Base-by-base conservation (phyloP, 2,113 vertebrate genomes). In the Calidris pugnax region DNA sequence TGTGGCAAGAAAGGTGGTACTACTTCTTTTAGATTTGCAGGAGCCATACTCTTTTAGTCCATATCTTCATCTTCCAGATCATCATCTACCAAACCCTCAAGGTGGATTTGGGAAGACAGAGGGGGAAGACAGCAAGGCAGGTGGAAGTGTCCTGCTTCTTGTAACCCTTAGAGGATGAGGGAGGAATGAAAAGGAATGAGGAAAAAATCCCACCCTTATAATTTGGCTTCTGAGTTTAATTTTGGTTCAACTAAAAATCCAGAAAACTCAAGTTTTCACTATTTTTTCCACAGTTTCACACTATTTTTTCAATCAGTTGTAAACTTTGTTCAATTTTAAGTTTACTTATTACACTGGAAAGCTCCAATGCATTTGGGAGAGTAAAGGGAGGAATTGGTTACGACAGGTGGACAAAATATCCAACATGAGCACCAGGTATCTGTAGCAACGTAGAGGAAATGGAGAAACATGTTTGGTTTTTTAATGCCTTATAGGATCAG, bases 391-490 rank as follows among this genome's bases (percentile, higher is more conserved):
- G 71, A 24, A 78, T 10, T 74, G 32, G 33, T 33, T 43, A 48
- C 60, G 33, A 16, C 23, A 72, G 20, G 27, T 2, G 0, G 59
- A 37, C 16, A 47, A 69, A 69, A 57, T 39, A 56, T 14, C 26
- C 41, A 28, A 13, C 13, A 7, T 57, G 24, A 41, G 27, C 30
- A 75, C 17, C 35, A 68, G 21, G 26, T 66, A 82, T 17, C 28
- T 64, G 17, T 14, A 59, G 47, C 23, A 16, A 21, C 2, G 12
- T 24, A 90, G 56, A 68, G 15, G 13, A 76, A 69, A 41, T 12
- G 4, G 28, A 72, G 37, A 33, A 59, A 77, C 1, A 0, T 0
- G 0, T 53, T 48, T 43, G 7, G 1, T 14, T 66, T 57, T 79
- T 48, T 19, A 74, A 53, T 39, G 30, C 19, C 19, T 51, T 48